These are phyloP conservation scores for Elephas maximus DNA, from an alignment of 2,113 vertebrate species.

Conservation along the genomic window DNA sequence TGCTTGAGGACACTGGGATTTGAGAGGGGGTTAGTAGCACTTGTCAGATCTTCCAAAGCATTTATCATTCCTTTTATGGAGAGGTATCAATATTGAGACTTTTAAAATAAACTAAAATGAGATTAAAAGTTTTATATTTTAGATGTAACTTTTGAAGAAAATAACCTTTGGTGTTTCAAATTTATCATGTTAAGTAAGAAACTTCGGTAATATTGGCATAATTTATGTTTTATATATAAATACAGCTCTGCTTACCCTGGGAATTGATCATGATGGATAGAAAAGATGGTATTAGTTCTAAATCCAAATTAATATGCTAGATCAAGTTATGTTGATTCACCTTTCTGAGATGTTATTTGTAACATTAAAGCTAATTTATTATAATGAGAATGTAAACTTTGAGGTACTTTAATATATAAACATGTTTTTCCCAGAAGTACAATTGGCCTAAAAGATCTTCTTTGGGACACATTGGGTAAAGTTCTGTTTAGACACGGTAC, in stretches of 20 bases:
- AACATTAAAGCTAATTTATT: conserved; percentile 65
- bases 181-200: conserved; percentile 17
- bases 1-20: neutral
- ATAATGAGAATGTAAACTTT: conserved; percentile 56
- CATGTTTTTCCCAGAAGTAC: conserved; percentile 13
- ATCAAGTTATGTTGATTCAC: conserved; percentile 39
- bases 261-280: neutral
- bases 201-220: conserved; percentile 47
- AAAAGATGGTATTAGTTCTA: conserved; percentile 44
- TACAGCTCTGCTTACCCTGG: neutral
- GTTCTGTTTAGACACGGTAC: conserved; percentile 10
- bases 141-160: conserved; percentile 54
- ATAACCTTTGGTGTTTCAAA: conserved; percentile 69
- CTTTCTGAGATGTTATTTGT: conserved; percentile 55
- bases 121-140: conserved; percentile 33
- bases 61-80: neutral
- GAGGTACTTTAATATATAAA: conserved; percentile 38
- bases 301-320: conserved; percentile 48
- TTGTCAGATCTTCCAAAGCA: conserved; percentile 55
- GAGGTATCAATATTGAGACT: conserved; percentile 28
- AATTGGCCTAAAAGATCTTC: conserved; percentile 21
- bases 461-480: neutral
- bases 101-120: conserved; percentile 31
- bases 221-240: conserved; percentile 57
- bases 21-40: conserved; percentile 8